Evolutionary conservation across 2,888 invertebrate species (phyloP), one percentile per base, ranked within the genome.

Genomic region (Napeogenes inachia): DNA sequence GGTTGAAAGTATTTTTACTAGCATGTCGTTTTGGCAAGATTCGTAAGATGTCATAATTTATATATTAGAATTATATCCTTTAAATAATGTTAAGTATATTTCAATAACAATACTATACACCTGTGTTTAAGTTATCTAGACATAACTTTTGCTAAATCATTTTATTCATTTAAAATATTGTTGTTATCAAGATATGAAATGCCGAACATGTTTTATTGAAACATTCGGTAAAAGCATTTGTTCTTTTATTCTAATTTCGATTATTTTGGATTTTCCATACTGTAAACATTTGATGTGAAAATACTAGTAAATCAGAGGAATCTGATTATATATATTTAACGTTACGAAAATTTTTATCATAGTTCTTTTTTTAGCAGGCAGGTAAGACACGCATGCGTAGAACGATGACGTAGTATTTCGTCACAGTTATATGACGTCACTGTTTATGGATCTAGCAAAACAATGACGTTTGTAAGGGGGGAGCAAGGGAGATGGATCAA

Each of bases 371-470:
- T 50, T 50, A 50, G 50, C 3, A 6, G 65, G 21, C 12, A 47
- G 21, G 13, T 61, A 38, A 56, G 61, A 45, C 60, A 71, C 78
- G 87, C 87, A 84, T 86, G 87, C 85, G 83, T 60, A 54, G 62
- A 78, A 73, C 70, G 38, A 69, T 85, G 81, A 82, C 85, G 86
- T 84, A 64, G 66, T 70, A 65, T 70, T 70, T 71, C 80, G 81
- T 84, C 80, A 82, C 74, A 66, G 73, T 80, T 79, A 70, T 62
- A 70, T 82, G 80, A 84, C 85, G 82, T 84, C 80, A 80, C 70
- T 60, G 70, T 70, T 71, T 65, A 61, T 68, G 74, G 70, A 69
- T 69, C 70, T 70, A 71, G 76, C 70, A 74, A 76, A 80, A 78
- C 77, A 70, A 77, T 88, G 88, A 89, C 89, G 89, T 87, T 75